These are phyloP conservation scores for Drosophila limbata DNA, from an alignment of 2,888 invertebrate genomes.

Conservation along the genomic window DNA sequence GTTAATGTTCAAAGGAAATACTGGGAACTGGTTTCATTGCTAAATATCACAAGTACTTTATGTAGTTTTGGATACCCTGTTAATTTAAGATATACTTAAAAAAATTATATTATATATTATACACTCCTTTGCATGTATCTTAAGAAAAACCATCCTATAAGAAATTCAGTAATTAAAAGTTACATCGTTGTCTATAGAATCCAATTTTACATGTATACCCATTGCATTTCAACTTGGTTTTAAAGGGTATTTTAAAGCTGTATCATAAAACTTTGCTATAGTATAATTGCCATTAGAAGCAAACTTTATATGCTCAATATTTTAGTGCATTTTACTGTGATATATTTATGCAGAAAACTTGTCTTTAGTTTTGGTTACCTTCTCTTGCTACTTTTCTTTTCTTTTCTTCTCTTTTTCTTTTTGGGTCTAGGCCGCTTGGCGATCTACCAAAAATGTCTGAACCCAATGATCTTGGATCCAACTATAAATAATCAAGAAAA, in stretches of 20 bases:
- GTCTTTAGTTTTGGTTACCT: not conserved
- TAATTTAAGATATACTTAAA: no score
- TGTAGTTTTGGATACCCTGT: not conserved
- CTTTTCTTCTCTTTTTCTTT: slow-evolving; percentile 35
- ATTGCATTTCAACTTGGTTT: not conserved
- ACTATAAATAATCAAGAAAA: slow-evolving; percentile 23
- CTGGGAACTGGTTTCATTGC: not conserved
- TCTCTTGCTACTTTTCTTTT: not conserved
- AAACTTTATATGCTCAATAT: no score
- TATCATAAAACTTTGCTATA: no score
- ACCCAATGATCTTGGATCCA: slow-evolving; percentile 27
- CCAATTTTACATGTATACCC: no score
- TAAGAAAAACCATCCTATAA: no score
- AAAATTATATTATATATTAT: no score
- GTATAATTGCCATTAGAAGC: no score
- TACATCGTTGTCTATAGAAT: no score
- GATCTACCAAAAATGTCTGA: slow-evolving; percentile 28
- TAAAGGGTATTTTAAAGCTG: not conserved
- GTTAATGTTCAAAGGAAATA: slow-evolving; percentile 1
- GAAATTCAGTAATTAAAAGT: no score
- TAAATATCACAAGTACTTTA: not conserved
- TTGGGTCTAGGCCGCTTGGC: slow-evolving; percentile 59
- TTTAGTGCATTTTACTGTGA: no score
- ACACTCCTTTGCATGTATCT: no score
- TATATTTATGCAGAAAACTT: no score